A percentile compares a stretch with the other conserved stretches of the same genome.
These are phyloP conservation scores for Ramphastos sulfuratus DNA, from an alignment of 2,113 vertebrate genomes.

Conservation along the genomic window DNA sequence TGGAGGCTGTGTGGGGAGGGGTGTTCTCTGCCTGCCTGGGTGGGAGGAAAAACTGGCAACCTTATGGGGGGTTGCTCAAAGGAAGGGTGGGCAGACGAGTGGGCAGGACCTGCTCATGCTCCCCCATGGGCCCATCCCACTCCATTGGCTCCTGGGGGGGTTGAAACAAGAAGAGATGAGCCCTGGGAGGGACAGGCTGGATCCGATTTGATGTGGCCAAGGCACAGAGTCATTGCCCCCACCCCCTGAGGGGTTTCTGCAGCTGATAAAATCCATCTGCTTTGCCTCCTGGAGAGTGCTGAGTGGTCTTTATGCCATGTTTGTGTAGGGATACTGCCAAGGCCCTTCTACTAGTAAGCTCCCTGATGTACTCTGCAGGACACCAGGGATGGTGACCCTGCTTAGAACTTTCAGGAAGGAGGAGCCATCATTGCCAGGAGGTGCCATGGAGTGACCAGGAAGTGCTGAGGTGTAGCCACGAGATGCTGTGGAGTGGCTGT, in stretches of 20 bases:
- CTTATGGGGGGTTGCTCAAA: background rate
- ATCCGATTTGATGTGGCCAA: background rate
- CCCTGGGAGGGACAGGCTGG: background rate
- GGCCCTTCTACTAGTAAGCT: background rate
- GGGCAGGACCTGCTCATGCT: background rate
- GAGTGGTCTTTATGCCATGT: background rate
- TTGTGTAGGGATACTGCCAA: background rate
- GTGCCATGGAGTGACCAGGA: background rate
- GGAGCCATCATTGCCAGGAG: background rate
- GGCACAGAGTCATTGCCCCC: background rate
- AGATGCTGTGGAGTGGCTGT: rapidly evolving
- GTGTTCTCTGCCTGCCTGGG: conserved; percentile 10
- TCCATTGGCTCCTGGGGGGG: rapidly evolving
- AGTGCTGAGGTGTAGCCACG: rapidly evolving
- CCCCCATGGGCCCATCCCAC: rapidly evolving
- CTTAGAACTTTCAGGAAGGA: conserved; percentile 89
- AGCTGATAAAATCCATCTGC: background rate
- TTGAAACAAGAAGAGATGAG: background rate
- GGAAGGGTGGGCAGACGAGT: background rate
- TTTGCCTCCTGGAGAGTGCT: rapidly evolving
- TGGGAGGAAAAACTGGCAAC: background rate
- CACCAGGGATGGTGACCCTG: conserved; percentile 89
- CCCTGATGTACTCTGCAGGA: conserved; percentile 75
- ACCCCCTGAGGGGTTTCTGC: background rate
- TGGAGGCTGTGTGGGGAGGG: background rate